These are phyloP conservation scores for Apamea crenata DNA, from an alignment of 2,888 invertebrate species.

Conservation along the genomic window DNA sequence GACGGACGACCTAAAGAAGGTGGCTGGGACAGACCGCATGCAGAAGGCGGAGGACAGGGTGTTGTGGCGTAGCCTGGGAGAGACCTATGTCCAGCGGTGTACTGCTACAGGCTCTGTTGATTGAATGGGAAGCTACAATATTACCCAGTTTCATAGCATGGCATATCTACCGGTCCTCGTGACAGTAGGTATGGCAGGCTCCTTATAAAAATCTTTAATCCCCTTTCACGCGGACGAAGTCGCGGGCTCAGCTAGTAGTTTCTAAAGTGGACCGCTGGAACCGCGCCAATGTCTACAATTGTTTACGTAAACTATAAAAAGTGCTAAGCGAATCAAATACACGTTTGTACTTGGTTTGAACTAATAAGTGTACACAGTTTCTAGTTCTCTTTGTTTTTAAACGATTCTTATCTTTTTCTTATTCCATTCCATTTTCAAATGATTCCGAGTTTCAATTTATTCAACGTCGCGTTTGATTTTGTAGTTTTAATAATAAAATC, in stretches of 20 bases:
- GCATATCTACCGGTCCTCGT: no score
- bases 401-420: conserved; percentile 12
- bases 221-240: background rate
- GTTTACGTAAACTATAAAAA: conserved; percentile 4
- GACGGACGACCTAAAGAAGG: no score
- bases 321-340: conserved; percentile 19
- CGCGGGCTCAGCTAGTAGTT: background rate
- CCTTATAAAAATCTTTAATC: no score
- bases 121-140: no score
- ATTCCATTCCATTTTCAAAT: conserved; percentile 2
- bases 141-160: no score
- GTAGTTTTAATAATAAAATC: background rate
- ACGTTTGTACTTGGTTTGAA: background rate
- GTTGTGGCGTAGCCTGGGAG: no score
- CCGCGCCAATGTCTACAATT: conserved; percentile 4
- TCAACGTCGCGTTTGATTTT: background rate
- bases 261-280: conserved; percentile 9
- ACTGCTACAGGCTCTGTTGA: no score
- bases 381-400: conserved; percentile 17
- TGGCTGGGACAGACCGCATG: no score
- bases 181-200: no score
- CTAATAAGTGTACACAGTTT: background rate
- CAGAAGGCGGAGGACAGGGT: no score
- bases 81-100: no score
- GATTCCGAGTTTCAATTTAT: background rate